Conservation (phyloP, 2,888 invertebrate species). For the Podotricha telesiphe region DNA sequence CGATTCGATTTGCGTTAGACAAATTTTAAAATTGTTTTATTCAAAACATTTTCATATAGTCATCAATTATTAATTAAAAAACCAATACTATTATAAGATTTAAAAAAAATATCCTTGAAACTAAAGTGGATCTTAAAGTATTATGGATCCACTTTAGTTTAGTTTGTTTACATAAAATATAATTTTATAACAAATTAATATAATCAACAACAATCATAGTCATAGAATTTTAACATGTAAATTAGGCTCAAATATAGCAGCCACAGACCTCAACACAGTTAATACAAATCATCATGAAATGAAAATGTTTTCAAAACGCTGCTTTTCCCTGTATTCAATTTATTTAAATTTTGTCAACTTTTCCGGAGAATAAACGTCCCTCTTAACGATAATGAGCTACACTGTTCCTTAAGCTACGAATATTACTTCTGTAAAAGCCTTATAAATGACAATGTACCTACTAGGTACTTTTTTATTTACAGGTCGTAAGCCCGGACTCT, state of each 20-base stretch:
- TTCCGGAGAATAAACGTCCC: not conserved
- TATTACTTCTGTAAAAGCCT: not conserved
- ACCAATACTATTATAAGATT: too few relatives aligned
- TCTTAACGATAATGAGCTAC: conserved; percentile 12
- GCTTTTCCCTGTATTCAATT: conserved; percentile 10
- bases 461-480: not conserved
- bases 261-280: not conserved
- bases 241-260: not conserved
- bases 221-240: not conserved
- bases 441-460: conserved; percentile 15
- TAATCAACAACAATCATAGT: not conserved
- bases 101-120: too few relatives aligned
- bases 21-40: too few relatives aligned
- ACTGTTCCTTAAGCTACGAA: conserved; percentile 9
- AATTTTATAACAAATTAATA: not conserved
- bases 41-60: too few relatives aligned
- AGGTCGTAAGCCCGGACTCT: not conserved
- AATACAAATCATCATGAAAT: not conserved
- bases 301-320: not conserved
- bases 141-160: not conserved
- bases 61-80: too few relatives aligned
- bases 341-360: not conserved
- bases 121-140: too few relatives aligned
- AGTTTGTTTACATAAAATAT: not conserved
- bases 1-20: too few relatives aligned